Conservation (phyloP, 2,797 vertebrate species). For the Diplodus sargus region DNA sequence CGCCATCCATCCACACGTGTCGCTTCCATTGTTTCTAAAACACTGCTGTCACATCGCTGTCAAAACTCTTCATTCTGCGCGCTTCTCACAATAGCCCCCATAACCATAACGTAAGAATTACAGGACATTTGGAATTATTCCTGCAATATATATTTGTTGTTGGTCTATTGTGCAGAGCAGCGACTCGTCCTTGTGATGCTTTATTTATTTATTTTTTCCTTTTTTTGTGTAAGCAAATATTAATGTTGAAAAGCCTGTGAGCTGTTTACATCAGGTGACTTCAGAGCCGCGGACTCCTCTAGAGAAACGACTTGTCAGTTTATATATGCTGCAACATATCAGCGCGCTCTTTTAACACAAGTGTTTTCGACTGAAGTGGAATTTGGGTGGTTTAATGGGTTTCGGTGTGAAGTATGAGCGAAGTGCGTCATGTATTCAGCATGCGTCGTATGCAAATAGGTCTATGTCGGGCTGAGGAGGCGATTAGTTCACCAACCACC, state of each 20-base stretch:
- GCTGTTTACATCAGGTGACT: constrained; percentile 55
- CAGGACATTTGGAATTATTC: constrained; percentile 31
- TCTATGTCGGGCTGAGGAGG: too few species aligned
- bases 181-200: neutral
- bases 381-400: too few species aligned
- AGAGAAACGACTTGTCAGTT: constrained; percentile 52
- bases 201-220: constrained; percentile 14
- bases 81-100: constrained; percentile 4
- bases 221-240: constrained; percentile 22
- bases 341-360: constrained; percentile 8
- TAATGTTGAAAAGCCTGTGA: constrained; percentile 12
- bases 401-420: too few species aligned
- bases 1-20: constrained; percentile 65
- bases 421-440: too few species aligned
- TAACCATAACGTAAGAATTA: constrained; percentile 33
- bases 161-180: constrained; percentile 5
- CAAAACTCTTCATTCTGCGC: constrained; percentile 38
- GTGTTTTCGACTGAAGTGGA: too few species aligned
- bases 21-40: constrained; percentile 62
- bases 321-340: constrained; percentile 30
- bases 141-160: constrained; percentile 11
- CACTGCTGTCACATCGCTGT: constrained; percentile 28
- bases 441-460: too few species aligned
- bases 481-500: too few species aligned
- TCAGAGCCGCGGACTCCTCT: constrained; percentile 10